Evolutionary conservation across 2,797 vertebrate species (phyloP).

Genomic region (Coracias cyanogaster): DNA sequence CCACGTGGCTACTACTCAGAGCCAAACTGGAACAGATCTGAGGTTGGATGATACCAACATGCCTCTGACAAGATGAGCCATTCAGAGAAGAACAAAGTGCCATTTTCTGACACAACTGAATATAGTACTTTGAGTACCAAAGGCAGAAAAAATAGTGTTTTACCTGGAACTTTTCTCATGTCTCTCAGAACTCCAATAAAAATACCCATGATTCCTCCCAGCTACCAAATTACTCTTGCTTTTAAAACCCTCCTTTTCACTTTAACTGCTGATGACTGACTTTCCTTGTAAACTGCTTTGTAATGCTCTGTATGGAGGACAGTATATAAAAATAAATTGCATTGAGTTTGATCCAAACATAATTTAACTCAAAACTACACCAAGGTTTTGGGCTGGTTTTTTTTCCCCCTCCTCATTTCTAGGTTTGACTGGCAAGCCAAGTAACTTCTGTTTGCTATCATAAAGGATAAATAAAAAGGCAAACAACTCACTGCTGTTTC

Average conservation of each 20-base stretch:
- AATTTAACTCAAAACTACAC: constrained; percentile 64
- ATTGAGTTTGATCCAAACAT: constrained; percentile 59
- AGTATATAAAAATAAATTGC: constrained; percentile 59
- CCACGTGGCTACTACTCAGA: not conserved
- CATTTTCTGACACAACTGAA: not conserved
- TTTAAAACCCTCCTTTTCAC: constrained; percentile 29
- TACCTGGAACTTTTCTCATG: not conserved
- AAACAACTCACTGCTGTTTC: constrained; percentile 35
- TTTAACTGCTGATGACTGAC: constrained; percentile 54
- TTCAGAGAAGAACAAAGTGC: not conserved
- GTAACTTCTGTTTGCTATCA: constrained; percentile 42
- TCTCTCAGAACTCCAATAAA: not conserved
- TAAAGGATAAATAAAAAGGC: constrained; percentile 62
- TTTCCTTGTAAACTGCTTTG: constrained; percentile 54
- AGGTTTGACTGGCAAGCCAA: constrained; percentile 33
- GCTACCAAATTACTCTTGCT: constrained; percentile 14
- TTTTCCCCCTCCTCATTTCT: not conserved
- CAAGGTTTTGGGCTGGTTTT: not conserved
- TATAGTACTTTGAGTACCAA: not conserved
- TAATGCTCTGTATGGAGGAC: constrained; percentile 42
- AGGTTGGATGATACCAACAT: not conserved
- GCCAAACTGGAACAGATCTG: not conserved
- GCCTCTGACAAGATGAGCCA: not conserved
- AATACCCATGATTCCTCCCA: not conserved
- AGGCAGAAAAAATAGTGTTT: not conserved